Percentiles rank a stretch among this genome's conserved stretches.
phyloP scores from a whole-genome alignment of 37 sponge, comb jelly and placozoan genomes.

The Agelas oroides region DNA sequence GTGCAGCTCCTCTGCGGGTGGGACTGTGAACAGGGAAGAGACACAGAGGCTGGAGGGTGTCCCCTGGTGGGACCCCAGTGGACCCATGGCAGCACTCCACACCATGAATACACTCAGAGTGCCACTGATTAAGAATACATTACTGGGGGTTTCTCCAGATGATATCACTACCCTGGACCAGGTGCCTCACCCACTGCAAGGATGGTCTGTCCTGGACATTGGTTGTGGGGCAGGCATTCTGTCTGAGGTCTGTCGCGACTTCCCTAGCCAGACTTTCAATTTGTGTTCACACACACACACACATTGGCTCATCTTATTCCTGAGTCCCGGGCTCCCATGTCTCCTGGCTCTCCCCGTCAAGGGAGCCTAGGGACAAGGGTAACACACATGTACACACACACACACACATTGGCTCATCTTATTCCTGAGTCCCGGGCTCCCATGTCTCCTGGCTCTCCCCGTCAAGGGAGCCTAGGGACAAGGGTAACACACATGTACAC shows the following conservation, averaged over 20 bases:
- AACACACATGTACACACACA: not conserved
- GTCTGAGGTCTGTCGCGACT: constrained; percentile 43
- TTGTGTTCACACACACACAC: not conserved
- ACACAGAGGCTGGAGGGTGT: constrained; percentile 23
- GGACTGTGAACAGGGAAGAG: constrained; percentile 14
- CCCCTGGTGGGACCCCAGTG: constrained; percentile 20
- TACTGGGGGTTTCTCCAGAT: constrained; percentile 35
- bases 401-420: too few relatives aligned
- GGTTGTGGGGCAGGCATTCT: constrained; percentile 76
- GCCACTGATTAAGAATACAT: constrained; percentile 50
- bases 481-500: not conserved
- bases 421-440: too few relatives aligned
- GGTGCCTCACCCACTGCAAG: constrained; percentile 34
- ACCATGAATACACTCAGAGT: constrained; percentile 71
- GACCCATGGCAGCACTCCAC: constrained; percentile 37
- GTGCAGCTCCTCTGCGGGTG: too few relatives aligned
- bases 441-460: too few relatives aligned
- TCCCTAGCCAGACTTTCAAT: too few relatives aligned
- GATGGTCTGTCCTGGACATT: constrained; percentile 59
- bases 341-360: too few relatives aligned
- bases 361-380: not conserved
- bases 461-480: not conserved
- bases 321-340: too few relatives aligned
- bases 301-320: too few relatives aligned
- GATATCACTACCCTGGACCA: not conserved